Evolutionary conservation across 2,888 invertebrate genomes (phyloP).

Genomic region (Stenurella melanura): DNA sequence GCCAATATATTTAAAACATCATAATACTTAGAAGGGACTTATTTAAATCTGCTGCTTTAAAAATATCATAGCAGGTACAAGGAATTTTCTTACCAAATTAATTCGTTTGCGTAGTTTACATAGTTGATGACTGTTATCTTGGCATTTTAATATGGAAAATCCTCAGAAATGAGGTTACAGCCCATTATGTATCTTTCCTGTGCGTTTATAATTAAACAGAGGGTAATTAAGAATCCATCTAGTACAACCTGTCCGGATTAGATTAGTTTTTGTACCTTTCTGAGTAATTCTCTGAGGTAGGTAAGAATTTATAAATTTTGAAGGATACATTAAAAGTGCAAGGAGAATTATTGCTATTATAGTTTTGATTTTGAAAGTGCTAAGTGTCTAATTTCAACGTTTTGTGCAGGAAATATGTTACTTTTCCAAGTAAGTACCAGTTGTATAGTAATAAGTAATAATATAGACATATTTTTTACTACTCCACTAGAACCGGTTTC

Average conservation of each 20-base stretch:
- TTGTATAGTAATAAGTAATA: background rate
- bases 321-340: background rate
- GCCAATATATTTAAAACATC: no score
- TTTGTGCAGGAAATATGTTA: background rate
- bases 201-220: background rate
- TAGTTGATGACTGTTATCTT: background rate
- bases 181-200: background rate
- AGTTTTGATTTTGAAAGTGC: conserved; percentile 19
- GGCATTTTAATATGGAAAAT: background rate
- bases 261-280: background rate
- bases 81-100: no score
- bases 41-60: no score
- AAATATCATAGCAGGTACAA: no score
- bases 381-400: background rate
- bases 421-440: background rate
- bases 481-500: no score
- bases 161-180: background rate
- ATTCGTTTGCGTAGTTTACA: no score
- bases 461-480: no score
- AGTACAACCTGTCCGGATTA: background rate
- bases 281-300: background rate
- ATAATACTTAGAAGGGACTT: no score
- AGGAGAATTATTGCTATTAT: background rate
- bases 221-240: background rate
- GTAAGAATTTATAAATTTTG: background rate